Conservation (phyloP, 2,113 vertebrate genomes). For the Catharus minimus region DNA sequence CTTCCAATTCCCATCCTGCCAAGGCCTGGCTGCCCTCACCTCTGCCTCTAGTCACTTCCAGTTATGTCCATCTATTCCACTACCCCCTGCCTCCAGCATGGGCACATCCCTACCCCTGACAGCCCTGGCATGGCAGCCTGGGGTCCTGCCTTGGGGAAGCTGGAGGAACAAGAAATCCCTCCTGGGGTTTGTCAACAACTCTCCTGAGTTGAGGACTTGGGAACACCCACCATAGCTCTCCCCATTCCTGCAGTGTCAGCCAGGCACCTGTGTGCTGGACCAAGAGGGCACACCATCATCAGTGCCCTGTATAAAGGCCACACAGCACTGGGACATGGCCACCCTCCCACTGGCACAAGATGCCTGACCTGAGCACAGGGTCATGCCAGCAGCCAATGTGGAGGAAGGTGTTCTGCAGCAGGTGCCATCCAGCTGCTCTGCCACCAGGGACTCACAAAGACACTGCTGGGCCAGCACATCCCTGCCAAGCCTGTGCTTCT, state of each 20-base stretch:
- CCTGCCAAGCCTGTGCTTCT: accelerated
- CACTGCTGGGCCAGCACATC: neutral
- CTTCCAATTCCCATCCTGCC: neutral
- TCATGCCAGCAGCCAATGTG: accelerated
- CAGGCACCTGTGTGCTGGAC: neutral
- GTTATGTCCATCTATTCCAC: neutral
- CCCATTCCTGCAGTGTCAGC: accelerated
- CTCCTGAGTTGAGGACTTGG: neutral
- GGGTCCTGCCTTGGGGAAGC: neutral
- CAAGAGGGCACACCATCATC: accelerated
- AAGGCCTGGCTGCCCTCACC: neutral
- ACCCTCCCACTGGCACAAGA: neutral
- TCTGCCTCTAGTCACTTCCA: neutral
- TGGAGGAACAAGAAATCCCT: neutral
- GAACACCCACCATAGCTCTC: accelerated
- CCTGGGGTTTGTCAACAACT: neutral
- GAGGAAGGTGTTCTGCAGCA: neutral
- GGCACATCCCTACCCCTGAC: neutral
- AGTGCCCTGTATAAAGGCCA: accelerated
- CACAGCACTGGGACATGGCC: accelerated
- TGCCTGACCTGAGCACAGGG: neutral
- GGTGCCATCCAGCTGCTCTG: accelerated
- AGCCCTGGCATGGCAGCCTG: accelerated
- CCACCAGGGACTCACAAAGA: neutral
- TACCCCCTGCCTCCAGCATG: neutral